phyloP scores from a whole-genome alignment of 2,113 vertebrate genomes.

The Centropus unirufus region DNA sequence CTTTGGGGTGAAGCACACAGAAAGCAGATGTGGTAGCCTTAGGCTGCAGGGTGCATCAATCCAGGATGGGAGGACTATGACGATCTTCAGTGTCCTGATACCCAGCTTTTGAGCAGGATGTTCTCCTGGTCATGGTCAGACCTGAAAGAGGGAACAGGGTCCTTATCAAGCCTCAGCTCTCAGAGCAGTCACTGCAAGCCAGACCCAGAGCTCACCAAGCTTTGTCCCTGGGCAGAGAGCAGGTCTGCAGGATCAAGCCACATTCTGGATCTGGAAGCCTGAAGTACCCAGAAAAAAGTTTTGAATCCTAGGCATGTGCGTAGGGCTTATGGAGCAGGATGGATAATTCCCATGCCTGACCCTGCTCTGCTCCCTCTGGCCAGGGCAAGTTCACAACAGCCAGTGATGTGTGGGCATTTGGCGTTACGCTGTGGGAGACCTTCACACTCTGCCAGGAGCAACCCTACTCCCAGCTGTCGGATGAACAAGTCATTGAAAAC shows the following conservation, averaged over 20 bases:
- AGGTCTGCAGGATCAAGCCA: not conserved
- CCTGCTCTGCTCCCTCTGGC: not conserved
- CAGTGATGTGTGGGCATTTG: conserved; percentile 95
- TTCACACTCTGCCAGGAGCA: conserved; percentile 93
- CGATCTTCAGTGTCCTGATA: not conserved
- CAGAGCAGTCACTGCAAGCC: not conserved
- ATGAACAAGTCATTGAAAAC: conserved; percentile 97
- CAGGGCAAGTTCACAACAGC: conserved; percentile 98
- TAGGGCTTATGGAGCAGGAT: not conserved
- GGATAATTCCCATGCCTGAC: not conserved
- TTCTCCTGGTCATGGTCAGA: not conserved
- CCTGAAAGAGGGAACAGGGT: not conserved
- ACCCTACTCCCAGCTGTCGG: conserved; percentile 91
- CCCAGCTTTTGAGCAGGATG: accelerated
- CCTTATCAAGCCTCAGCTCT: not conserved
- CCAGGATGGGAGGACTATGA: accelerated
- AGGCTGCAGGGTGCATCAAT: no score
- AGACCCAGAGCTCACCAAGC: not conserved
- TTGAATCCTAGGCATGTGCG: not conserved
- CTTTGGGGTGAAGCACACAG: not conserved
- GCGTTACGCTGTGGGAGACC: conserved; percentile 95
- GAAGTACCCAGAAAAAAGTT: not conserved
- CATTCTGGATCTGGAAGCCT: not conserved
- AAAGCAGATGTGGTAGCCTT: not conserved
- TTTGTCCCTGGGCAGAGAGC: not conserved